Evolutionary conservation across 1,140 invertebrate species (phyloP).

Genomic region (Trypoxylus dichotomus): DNA sequence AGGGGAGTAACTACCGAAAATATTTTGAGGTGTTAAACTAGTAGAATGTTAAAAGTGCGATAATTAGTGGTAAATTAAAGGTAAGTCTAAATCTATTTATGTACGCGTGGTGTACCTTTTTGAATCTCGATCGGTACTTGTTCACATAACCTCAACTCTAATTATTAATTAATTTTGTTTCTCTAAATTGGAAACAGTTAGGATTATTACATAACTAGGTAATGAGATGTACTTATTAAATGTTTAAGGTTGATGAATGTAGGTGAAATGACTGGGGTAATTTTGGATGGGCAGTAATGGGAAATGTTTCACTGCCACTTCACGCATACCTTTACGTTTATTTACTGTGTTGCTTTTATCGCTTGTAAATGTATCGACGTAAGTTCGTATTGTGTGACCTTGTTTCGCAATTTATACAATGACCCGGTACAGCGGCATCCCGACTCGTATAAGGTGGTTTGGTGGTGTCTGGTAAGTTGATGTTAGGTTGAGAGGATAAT

Average conservation of each 20-base stretch:
- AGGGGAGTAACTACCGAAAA: background rate
- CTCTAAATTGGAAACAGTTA: background rate
- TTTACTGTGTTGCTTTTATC: no score
- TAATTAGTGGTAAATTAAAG: background rate
- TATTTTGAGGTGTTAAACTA: background rate
- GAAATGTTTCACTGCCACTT: no score
- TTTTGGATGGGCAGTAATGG: no score
- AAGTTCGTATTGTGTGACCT: background rate
- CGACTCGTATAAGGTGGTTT: background rate
- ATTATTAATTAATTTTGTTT: background rate
- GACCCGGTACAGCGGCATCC: background rate
- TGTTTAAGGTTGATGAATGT: background rate
- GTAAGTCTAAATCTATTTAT: background rate
- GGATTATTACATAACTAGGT: background rate
- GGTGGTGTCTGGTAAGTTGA: background rate
- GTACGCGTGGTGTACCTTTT: background rate
- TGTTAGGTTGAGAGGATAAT: conserved; percentile 7
- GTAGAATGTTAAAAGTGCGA: background rate
- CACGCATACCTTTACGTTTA: no score
- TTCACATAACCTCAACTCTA: conserved; percentile 7
- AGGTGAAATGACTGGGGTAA: background rate
- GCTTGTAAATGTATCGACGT: background rate
- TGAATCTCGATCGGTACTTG: background rate
- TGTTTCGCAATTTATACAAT: background rate
- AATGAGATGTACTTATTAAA: background rate